Evolutionary conservation across 1,140 invertebrate species (phyloP), one percentile per base, ranked within the genome.

Genomic region (Melipona quadrifasciata): DNA sequence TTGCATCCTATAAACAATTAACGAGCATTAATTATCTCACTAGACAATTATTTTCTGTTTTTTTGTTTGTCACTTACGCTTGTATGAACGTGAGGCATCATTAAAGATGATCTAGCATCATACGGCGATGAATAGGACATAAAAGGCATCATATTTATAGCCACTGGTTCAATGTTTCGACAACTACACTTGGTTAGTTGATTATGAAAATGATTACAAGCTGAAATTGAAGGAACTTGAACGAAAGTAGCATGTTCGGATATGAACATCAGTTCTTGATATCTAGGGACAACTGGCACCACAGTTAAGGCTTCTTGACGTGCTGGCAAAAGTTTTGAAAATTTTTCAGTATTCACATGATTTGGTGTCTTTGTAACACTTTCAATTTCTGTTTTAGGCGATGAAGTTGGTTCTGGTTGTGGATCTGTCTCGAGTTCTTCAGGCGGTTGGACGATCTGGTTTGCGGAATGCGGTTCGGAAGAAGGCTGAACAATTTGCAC

Each of bases 401-500:
- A 8, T 34, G 61, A 17, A 21, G 39, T 51, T 55, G 72, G 53
- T 21, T 39, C 67, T 10, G 72, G 64, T 5, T 64, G 47, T n/a
- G 80, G 51, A 16, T 39, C 17, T 53, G 65, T 39, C 1, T 68
- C 57, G 1, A 17, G 11, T 11, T 6, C 47, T 14, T 67, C n/a
- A 2, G 51, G 0, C 6, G 58, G 47, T 1, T 64, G 53, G 12
- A 11, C 1, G 2, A 64, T 8, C 17, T 76, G 81, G 14, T 57
- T 55, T 14, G 75, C 11, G 24, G 21, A 2, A 65, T n/a, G 76
- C 1, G 73, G 73, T 34, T 76, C 65, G 3, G n/a, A 10, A 24
- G 81, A 34, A 53, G 72, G 51, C 17, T 76, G 73, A 14, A 78
- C 55, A 3, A 83, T n/a, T 47, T 83, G 82, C 0, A 83, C 4